Evolutionary conservation across 2,797 vertebrate genomes (phyloP).

Genomic region (Spinus olivaceus): DNA sequence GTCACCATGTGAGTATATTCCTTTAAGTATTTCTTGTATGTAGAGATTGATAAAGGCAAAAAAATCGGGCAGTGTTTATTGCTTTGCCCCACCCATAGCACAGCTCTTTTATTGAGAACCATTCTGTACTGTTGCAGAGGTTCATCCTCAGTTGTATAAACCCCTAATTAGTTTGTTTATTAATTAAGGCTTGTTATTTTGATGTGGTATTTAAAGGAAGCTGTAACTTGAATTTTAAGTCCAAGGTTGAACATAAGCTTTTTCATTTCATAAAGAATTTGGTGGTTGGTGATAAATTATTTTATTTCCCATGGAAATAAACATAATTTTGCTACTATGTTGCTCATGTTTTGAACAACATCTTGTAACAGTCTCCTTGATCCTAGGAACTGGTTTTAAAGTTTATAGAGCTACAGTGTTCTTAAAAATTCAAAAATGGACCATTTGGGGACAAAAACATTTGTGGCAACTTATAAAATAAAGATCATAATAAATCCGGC

Average conservation of each 20-base stretch:
- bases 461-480: background rate
- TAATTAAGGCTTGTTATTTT: background rate
- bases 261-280: background rate
- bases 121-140: background rate
- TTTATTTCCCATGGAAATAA: background rate
- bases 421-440: background rate
- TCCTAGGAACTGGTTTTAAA: background rate
- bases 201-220: background rate
- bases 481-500: background rate
- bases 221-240: background rate
- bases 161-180: background rate
- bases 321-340: background rate
- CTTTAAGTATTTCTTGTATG: constrained; percentile 9
- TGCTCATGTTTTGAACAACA: background rate
- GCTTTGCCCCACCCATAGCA: background rate
- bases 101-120: background rate
- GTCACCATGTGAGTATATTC: constrained; percentile 47
- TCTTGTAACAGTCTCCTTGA: background rate
- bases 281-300: background rate
- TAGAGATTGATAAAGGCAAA: background rate
- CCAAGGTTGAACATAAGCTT: background rate
- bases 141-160: background rate
- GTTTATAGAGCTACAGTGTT: background rate
- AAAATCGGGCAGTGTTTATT: background rate
- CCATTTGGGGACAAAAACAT: background rate